These are phyloP conservation scores for Scylla paramamosain DNA, from an alignment of 1,140 invertebrate species.

Conservation along the genomic window DNA sequence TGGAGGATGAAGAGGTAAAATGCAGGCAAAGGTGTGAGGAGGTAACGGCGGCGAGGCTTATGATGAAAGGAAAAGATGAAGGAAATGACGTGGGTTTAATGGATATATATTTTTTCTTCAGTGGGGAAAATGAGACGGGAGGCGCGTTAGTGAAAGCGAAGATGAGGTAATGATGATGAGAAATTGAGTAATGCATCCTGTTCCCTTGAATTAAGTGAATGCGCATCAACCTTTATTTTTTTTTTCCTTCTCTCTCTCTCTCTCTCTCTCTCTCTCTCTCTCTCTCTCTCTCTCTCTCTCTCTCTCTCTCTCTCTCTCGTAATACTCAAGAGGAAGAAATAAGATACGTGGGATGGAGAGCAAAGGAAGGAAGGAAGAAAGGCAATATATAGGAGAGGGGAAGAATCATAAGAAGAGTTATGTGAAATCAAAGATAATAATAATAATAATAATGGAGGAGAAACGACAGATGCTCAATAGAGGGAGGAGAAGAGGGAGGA, in stretches of 20 bases:
- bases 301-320: too few relatives aligned
- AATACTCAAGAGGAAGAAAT: too few relatives aligned
- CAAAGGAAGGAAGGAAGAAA: not conserved
- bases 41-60: not conserved
- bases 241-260: too few relatives aligned
- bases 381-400: not conserved
- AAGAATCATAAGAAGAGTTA: not conserved
- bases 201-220: too few relatives aligned
- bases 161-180: not conserved
- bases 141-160: not conserved
- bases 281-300: too few relatives aligned
- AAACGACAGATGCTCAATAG: not conserved
- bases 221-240: too few relatives aligned
- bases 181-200: not conserved
- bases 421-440: not conserved
- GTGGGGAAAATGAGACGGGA: not conserved
- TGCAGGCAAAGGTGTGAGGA: not conserved
- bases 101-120: too few relatives aligned
- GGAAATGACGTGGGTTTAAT: not conserved
- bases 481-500: conserved; percentile 2
- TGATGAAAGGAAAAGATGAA: not conserved
- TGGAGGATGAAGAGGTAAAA: not conserved
- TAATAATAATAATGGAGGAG: not conserved
- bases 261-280: too few relatives aligned
- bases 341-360: not conserved